Conservation (phyloP, 2,888 invertebrate species). For the Chromoteleia sp. region DNA sequence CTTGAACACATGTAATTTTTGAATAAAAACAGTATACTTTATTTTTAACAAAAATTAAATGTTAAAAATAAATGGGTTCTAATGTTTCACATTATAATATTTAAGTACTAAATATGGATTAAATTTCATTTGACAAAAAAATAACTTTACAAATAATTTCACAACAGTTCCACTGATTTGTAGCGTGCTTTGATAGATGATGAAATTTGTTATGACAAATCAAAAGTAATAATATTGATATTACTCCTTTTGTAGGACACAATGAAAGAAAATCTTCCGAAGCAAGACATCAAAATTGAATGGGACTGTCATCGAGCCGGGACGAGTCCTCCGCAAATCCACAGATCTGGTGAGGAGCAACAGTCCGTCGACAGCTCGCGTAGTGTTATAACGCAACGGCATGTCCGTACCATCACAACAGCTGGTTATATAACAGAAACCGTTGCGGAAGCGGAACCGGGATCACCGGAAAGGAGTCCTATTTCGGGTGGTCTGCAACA, state of each 20-base stretch:
- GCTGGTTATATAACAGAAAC: constrained; percentile 87
- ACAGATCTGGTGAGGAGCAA: constrained; percentile 75
- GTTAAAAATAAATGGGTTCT: too few species aligned
- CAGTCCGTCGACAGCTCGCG: constrained; percentile 76
- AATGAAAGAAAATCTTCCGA: constrained; percentile 81
- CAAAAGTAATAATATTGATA: too few species aligned
- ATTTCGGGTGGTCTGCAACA: constrained; percentile 72
- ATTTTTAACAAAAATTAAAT: too few species aligned
- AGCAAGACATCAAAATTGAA: constrained; percentile 81
- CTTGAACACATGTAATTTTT: too few species aligned
- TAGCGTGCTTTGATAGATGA: too few species aligned
- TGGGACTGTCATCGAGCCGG: constrained; percentile 79
- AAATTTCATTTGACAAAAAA: too few species aligned
- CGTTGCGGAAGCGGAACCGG: constrained; percentile 77
- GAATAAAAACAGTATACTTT: too few species aligned
- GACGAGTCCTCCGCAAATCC: constrained; percentile 74
- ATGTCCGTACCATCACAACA: constrained; percentile 87
- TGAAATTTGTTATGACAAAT: too few species aligned
- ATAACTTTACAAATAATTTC: too few species aligned
- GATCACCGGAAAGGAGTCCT: constrained; percentile 77
- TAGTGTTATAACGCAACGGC: constrained; percentile 87
- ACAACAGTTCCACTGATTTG: too few species aligned
- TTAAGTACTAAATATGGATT: too few species aligned
- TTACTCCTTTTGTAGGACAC: constrained; percentile 74
- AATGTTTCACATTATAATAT: too few species aligned